These are phyloP conservation scores for Lasaia peninsularis DNA, from an alignment of 1,140 invertebrate genomes.

Conservation along the genomic window DNA sequence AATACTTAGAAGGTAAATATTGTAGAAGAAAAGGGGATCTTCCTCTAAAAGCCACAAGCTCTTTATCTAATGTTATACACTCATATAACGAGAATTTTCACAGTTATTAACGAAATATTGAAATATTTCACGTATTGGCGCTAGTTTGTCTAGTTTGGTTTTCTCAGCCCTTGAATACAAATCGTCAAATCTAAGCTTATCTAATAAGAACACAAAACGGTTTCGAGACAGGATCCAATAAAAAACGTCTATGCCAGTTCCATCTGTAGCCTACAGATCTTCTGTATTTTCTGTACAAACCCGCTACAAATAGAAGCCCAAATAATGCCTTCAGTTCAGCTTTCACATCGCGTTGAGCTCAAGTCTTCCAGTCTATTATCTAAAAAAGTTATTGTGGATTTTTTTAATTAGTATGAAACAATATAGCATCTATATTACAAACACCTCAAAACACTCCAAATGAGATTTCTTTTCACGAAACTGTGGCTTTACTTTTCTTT, in stretches of 20 bases:
- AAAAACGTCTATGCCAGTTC: slow-evolving; percentile 13
- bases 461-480: not conserved
- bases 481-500: not conserved
- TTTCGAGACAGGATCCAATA: slow-evolving; percentile 3
- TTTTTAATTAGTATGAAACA: not conserved
- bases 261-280: slow-evolving; percentile 13
- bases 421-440: not conserved
- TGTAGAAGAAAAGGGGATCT: too few relatives aligned
- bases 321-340: slow-evolving; percentile 1
- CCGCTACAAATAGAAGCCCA: slow-evolving; percentile 5
- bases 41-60: too few relatives aligned
- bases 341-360: not conserved
- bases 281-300: slow-evolving; percentile 8
- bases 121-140: slow-evolving; percentile 18
- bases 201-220: slow-evolving; percentile 3
- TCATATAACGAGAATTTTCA: too few relatives aligned
- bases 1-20: too few relatives aligned
- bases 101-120: slow-evolving; percentile 16
- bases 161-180: slow-evolving; percentile 3
- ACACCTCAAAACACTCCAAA: not conserved
- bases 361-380: not conserved
- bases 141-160: slow-evolving; percentile 15
- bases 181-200: slow-evolving; percentile 10
- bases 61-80: too few relatives aligned
- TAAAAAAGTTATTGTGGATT: not conserved